Evolutionary conservation across 2,113 vertebrate species (phyloP).

Genomic region (Chrysochloris asiatica): DNA sequence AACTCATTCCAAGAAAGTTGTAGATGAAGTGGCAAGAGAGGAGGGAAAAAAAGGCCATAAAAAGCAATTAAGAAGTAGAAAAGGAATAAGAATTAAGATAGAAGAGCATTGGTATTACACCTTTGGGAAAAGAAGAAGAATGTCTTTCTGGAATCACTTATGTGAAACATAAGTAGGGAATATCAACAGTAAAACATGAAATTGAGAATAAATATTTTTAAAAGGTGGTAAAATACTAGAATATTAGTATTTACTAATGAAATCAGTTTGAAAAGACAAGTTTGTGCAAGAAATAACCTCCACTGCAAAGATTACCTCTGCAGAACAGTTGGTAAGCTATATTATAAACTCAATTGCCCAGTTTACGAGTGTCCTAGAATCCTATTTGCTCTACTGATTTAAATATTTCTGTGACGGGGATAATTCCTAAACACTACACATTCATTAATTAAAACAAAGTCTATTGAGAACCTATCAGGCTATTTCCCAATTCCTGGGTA

Average conservation of each 20-base stretch:
- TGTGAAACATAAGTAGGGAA: not conserved
- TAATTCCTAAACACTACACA: not conserved
- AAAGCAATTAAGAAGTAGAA: constrained; percentile 28
- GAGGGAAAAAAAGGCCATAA: constrained; percentile 26
- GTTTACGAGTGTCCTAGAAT: not conserved
- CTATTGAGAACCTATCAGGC: not conserved
- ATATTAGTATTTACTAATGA: not conserved
- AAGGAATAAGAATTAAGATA: constrained; percentile 17
- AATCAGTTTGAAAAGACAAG: not conserved
- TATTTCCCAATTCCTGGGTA: not conserved
- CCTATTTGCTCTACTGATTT: not conserved
- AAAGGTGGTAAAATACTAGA: not conserved
- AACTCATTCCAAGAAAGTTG: constrained; percentile 20
- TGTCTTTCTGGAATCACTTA: not conserved
- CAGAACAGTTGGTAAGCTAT: not conserved
- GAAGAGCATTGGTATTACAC: not conserved
- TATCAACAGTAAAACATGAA: not conserved
- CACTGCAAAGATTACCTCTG: not conserved
- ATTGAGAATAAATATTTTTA: not conserved
- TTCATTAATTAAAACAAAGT: not conserved
- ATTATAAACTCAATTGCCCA: not conserved
- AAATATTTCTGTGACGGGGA: not conserved
- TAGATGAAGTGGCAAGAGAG: not conserved
- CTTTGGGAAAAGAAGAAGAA: not conserved
- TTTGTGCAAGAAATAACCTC: not conserved